These are phyloP conservation scores for Nothocercus nigrocapillus DNA, from an alignment of 2,113 vertebrate species.

Conservation along the genomic window DNA sequence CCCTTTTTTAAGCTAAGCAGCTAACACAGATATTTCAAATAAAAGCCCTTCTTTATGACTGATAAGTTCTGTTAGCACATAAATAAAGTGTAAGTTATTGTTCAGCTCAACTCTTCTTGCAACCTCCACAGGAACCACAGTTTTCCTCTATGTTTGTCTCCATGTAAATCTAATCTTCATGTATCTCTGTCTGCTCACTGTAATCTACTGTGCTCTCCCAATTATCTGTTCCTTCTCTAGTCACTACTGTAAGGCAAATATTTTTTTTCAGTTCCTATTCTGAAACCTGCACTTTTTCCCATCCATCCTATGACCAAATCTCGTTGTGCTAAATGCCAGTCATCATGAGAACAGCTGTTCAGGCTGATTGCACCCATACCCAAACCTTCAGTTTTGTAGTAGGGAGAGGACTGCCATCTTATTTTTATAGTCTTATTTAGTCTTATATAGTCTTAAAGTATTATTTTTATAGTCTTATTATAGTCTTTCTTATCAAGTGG, in stretches of 20 bases:
- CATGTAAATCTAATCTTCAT: not conserved
- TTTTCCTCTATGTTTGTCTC: not conserved
- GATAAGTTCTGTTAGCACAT: accelerated
- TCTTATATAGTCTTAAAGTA: no score
- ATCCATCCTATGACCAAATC: not conserved
- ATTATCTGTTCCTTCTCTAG: not conserved
- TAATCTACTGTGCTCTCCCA: not conserved
- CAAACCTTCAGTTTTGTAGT: not conserved
- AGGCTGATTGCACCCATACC: not conserved
- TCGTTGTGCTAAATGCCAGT: not conserved
- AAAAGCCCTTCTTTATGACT: not conserved
- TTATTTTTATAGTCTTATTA: not conserved
- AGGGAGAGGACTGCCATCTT: not conserved
- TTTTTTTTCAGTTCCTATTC: not conserved
- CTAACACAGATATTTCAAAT: not conserved
- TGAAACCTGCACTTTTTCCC: not conserved
- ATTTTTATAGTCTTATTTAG: not conserved
- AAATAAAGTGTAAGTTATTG: not conserved
- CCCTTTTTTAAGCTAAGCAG: not conserved
- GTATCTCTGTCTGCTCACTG: not conserved
- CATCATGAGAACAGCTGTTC: not conserved
- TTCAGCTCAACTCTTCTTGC: not conserved
- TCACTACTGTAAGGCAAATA: not conserved
- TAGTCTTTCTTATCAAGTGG: not conserved
- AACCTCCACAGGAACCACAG: not conserved